A percentile compares a stretch with the other conserved stretches of the same genome.
phyloP scores from a whole-genome alignment of 2,797 vertebrate species.

The Apodemus agrarius region DNA sequence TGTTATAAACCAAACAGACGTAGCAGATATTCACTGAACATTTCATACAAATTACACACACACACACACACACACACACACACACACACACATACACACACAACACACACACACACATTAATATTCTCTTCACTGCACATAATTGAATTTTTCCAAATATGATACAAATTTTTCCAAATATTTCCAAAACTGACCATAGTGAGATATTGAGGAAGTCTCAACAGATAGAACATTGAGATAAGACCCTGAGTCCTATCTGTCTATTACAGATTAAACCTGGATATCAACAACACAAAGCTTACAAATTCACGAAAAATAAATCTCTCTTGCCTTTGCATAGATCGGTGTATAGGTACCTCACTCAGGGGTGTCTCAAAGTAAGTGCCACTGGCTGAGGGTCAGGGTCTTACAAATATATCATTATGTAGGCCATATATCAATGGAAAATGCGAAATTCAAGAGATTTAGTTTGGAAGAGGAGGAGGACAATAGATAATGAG shows the following conservation, averaged over 20 bases:
- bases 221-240: neutral
- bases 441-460: no score
- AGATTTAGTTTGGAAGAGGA: no score
- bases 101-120: no score
- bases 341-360: no score
- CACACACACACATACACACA: no score
- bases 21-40: neutral
- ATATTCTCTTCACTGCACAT: neutral
- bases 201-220: neutral
- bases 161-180: neutral
- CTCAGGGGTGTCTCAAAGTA: no score
- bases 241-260: neutral
- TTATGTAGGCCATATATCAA: no score
- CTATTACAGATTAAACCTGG: neutral
- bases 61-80: neutral
- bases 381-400: no score
- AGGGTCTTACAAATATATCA: no score
- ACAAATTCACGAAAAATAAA: neutral
- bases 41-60: neutral
- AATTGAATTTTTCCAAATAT: neutral
- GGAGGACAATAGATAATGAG: no score
- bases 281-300: neutral
- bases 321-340: no score
- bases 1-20: neutral
- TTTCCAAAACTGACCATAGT: neutral